A percentile compares a stretch with the other conserved stretches of the same genome.
Conservation (phyloP, 1,140 invertebrate species). For the Nephila pilipes region DNA sequence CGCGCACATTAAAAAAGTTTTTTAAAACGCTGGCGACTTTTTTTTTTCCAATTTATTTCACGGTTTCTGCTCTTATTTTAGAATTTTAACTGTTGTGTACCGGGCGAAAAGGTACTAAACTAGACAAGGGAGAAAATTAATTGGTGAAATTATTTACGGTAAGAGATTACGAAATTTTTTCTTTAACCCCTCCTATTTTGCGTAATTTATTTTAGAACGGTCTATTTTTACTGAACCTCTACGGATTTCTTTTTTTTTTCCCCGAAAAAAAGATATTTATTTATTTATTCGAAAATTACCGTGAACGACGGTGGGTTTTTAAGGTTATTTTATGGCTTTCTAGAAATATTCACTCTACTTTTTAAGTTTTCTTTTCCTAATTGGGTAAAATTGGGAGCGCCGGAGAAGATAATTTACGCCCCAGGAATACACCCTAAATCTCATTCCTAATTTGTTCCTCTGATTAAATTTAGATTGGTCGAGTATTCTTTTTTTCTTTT, state of each 20-base stretch:
- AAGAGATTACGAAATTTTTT: conserved; percentile 44
- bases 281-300: neutral
- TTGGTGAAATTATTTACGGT: conserved; percentile 70
- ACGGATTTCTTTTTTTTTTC: neutral
- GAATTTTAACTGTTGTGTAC: conserved; percentile 54
- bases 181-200: neutral
- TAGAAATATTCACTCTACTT: neutral
- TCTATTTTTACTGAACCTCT: neutral
- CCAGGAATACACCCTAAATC: conserved; percentile 8
- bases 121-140: conserved; percentile 69
- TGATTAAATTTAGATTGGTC: conserved; percentile 44
- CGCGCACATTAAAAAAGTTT: conserved; percentile 41
- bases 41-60: neutral
- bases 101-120: neutral
- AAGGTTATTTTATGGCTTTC: neutral
- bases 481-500: too few species aligned
- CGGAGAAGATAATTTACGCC: conserved; percentile 32
- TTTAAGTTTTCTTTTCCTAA: conserved; percentile 1
- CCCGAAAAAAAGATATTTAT: neutral
- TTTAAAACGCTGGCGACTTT: neutral
- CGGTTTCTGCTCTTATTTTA: conserved; percentile 21
- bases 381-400: conserved; percentile 13
- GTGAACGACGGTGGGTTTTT: conserved; percentile 15
- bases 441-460: conserved; percentile 41
- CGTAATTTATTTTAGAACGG: conserved; percentile 53